phyloP scores from a whole-genome alignment of 2,113 vertebrate species.

The Paraplagusia blochii region DNA sequence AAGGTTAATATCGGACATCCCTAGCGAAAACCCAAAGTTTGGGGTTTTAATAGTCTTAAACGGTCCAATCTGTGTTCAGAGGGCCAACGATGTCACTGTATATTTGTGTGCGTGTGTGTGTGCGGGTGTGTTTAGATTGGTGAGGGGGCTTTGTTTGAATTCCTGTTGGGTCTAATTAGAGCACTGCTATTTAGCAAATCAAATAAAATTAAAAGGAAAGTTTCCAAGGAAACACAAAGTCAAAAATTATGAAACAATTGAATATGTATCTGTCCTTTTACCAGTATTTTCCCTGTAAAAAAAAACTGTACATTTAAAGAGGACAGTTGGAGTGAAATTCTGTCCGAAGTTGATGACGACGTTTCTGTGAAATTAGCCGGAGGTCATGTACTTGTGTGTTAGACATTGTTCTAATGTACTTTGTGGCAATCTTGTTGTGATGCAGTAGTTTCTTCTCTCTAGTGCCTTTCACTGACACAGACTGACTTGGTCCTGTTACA shows the following conservation, averaged over 20 bases:
- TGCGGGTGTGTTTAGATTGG: conserved; percentile 30
- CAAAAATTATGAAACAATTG: background rate
- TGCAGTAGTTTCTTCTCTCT: conserved; percentile 59
- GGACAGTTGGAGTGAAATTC: conserved; percentile 19
- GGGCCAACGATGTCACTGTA: conserved; percentile 45
- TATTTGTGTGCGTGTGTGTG: conserved; percentile 19
- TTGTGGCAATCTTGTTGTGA: conserved; percentile 52
- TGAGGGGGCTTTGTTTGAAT: conserved; percentile 47
- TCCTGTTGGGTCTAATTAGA: conserved; percentile 22
- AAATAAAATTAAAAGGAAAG: background rate
- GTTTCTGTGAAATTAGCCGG: conserved; percentile 29
- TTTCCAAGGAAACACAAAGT: background rate
- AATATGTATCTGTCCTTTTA: background rate
- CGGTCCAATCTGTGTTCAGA: conserved; percentile 18
- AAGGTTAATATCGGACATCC: no score
- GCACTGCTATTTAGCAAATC: conserved; percentile 13
- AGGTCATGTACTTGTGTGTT: conserved; percentile 32
- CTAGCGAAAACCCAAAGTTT: conserved; percentile 13
- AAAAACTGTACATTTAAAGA: conserved; percentile 10
- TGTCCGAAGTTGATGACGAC: conserved; percentile 8
- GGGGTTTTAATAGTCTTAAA: conserved; percentile 20
- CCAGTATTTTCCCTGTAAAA: background rate
- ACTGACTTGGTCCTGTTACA: conserved; percentile 44
- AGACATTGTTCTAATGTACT: conserved; percentile 47
- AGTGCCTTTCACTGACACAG: conserved; percentile 69